A percentile compares a stretch with the other conserved stretches of the same genome.
Conservation (phyloP, 1,140 invertebrate genomes). For the Procambarus virginalis region DNA sequence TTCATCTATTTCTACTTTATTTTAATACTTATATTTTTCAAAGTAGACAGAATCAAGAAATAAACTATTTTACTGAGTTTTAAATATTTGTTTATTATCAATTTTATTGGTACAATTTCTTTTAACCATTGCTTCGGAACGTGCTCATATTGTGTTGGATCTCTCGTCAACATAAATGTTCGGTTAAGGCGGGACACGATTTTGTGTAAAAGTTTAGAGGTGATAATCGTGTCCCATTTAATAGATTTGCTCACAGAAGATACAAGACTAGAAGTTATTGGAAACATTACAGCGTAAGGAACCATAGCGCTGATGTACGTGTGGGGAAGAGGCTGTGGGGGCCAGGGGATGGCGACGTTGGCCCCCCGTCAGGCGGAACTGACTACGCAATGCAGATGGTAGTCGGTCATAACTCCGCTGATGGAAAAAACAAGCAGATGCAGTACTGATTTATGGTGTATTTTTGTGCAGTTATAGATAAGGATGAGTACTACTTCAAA, state of each 20-base stretch:
- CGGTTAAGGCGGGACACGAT: not conserved
- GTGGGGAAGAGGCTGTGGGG: conserved; percentile 49
- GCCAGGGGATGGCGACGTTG: conserved; percentile 35
- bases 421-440: conserved; percentile 44
- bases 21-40: no score
- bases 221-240: conserved; percentile 8
- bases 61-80: no score
- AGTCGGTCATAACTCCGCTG: conserved; percentile 59
- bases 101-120: no score
- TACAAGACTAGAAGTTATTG: conserved; percentile 9
- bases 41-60: no score
- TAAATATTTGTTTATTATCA: no score
- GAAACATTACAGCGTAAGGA: conserved; percentile 61
- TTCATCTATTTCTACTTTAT: no score
- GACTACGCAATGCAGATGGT: conserved; percentile 57
- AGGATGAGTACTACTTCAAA: not conserved
- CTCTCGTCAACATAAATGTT: not conserved
- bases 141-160: not conserved
- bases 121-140: not conserved
- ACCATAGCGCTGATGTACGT: conserved; percentile 50
- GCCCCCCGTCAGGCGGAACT: conserved; percentile 50
- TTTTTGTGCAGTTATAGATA: not conserved
- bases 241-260: conserved; percentile 1
- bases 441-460: conserved; percentile 11
- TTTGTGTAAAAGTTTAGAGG: conserved; percentile 6